These are phyloP conservation scores for Sebastes trivittatus DNA, from an alignment of 2,797 vertebrate genomes.

Conservation along the genomic window DNA sequence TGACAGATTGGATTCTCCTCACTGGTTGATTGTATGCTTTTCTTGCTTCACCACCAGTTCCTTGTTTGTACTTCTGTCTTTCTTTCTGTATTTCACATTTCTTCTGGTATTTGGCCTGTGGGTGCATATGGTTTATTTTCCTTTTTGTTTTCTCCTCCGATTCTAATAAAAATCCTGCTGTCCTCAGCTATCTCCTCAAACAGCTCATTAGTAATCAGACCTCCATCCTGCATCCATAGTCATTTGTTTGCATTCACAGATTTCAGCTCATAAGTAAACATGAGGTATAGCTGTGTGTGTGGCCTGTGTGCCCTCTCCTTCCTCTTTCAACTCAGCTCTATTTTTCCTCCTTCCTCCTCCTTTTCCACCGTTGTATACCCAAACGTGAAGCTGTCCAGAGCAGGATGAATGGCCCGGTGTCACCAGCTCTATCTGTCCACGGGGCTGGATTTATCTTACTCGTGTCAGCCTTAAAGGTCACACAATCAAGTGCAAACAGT, in stretches of 20 bases:
- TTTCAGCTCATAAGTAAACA: slow-evolving; percentile 66
- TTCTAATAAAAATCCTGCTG: slow-evolving; percentile 1
- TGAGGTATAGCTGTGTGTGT: slow-evolving; percentile 38
- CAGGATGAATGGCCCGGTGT: slow-evolving; percentile 48
- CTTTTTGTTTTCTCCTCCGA: slow-evolving; percentile 5
- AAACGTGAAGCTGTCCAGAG: slow-evolving; percentile 33
- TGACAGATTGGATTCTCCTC: slow-evolving; percentile 70
- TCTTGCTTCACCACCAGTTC: slow-evolving; percentile 4
- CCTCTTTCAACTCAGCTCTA: slow-evolving; percentile 2
- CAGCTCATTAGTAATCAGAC: slow-evolving; percentile 53
- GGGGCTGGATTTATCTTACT: slow-evolving; percentile 58
- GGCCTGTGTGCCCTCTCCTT: slow-evolving; percentile 6
- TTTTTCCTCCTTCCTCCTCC: background rate
- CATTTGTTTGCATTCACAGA: slow-evolving; percentile 37
- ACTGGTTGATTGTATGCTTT: slow-evolving; percentile 36
- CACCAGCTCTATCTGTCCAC: slow-evolving; percentile 42
- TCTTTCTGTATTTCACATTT: slow-evolving; percentile 14
- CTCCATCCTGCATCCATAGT: slow-evolving; percentile 16
- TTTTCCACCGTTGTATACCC: slow-evolving; percentile 1
- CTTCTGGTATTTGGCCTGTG: slow-evolving; percentile 25
- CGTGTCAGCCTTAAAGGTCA: slow-evolving; percentile 63
- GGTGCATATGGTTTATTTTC: slow-evolving; percentile 36
- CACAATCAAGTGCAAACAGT: slow-evolving; percentile 52
- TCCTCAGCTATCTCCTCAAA: slow-evolving; percentile 36
- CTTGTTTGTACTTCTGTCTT: slow-evolving; percentile 33